Conservation (phyloP, 2,888 invertebrate genomes). For the Drosophila formosana region DNA sequence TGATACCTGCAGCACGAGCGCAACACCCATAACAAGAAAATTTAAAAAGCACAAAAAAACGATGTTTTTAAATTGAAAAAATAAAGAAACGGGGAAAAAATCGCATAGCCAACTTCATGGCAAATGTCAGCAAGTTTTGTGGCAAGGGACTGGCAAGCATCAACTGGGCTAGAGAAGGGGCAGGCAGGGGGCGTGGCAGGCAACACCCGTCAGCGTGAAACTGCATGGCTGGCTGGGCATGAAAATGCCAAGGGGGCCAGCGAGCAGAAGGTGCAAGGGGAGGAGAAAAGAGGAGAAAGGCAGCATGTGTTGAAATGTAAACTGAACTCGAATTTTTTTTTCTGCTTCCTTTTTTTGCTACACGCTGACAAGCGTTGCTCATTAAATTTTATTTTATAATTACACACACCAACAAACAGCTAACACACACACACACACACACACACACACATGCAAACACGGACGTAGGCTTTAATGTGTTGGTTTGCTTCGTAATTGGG, state of each 20-base stretch:
- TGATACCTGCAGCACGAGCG: conserved; percentile 40
- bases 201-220: conserved; percentile 74
- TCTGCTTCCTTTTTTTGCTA: conserved; percentile 14
- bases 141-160: conserved; percentile 25
- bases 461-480: conserved; percentile 68
- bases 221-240: conserved; percentile 73
- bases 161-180: neutral
- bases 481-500: conserved; percentile 71
- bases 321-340: conserved; percentile 41
- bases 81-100: conserved; percentile 26
- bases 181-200: conserved; percentile 57
- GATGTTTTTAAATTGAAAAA: conserved; percentile 20
- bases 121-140: conserved; percentile 72
- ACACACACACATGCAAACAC: conserved; percentile 11
- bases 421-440: conserved; percentile 41
- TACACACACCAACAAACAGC: conserved; percentile 72
- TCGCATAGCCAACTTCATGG: conserved; percentile 52
- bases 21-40: conserved; percentile 27
- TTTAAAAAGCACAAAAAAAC: conserved; percentile 11
- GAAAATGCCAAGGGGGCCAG: conserved; percentile 49
- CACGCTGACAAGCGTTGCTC: conserved; percentile 73
- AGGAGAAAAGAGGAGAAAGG: neutral
- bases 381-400: conserved; percentile 81
- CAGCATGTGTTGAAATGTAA: conserved; percentile 78
- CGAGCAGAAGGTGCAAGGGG: no score